phyloP scores from a whole-genome alignment of 2,888 invertebrate genomes.

The Notodromas monacha region DNA sequence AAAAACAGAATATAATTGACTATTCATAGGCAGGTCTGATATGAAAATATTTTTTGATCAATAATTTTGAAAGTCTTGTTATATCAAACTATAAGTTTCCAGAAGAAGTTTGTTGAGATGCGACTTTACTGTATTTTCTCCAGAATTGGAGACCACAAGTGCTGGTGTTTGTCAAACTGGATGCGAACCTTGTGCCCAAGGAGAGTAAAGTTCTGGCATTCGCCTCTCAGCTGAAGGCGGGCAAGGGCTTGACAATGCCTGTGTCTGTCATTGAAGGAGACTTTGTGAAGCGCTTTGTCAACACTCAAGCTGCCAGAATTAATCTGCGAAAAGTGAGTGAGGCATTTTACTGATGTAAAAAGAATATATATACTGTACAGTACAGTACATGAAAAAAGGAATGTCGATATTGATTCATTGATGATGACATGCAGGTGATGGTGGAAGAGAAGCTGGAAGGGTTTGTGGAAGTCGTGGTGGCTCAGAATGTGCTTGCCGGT shows the following conservation, averaged over 20 bases:
- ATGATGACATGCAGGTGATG: conserved; percentile 52
- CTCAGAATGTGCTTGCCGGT: conserved; percentile 52
- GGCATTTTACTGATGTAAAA: too few relatives aligned
- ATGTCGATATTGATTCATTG: too few relatives aligned
- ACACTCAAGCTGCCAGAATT: neutral
- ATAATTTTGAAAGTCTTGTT: too few relatives aligned
- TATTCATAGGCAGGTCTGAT: too few relatives aligned
- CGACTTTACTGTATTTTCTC: too few relatives aligned
- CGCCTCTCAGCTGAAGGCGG: conserved; percentile 82
- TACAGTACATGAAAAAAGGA: too few relatives aligned
- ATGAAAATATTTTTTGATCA: too few relatives aligned
- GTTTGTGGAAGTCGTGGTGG: conserved; percentile 73
- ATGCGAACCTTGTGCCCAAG: conserved; percentile 48
- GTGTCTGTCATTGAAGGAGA: conserved; percentile 56
- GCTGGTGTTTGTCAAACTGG: conserved; percentile 56
- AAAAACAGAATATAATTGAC: too few relatives aligned
- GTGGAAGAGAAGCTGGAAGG: conserved; percentile 89
- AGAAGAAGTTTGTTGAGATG: too few relatives aligned
- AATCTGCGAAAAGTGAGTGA: too few relatives aligned
- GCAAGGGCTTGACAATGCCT: conserved; percentile 79
- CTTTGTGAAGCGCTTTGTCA: conserved; percentile 20
- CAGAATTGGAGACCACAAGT: conserved; percentile 97
- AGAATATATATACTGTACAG: too few relatives aligned
- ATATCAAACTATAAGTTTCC: too few relatives aligned
- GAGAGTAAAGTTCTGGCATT: conserved; percentile 76